phyloP scores from a whole-genome alignment of 2,888 invertebrate species.

The Micropterix aruncella region DNA sequence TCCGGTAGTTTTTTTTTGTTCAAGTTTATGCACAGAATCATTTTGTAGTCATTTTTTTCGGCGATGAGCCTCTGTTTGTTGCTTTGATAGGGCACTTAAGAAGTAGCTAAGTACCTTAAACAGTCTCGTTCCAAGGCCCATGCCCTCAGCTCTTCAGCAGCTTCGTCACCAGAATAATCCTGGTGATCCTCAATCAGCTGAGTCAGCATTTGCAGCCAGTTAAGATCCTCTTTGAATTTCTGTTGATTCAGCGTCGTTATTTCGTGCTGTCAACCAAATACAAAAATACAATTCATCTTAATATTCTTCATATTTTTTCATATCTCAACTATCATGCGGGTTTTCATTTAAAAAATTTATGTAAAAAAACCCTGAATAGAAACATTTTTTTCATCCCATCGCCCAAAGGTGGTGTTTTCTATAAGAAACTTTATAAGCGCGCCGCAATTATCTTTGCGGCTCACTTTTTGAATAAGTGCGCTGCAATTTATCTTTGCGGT shows the following conservation, averaged over 20 bases:
- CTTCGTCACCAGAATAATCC: constrained; percentile 57
- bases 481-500: too few species aligned
- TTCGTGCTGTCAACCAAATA: constrained; percentile 55
- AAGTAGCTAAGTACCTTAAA: constrained; percentile 43
- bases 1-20: too few species aligned
- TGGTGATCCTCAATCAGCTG: constrained; percentile 83
- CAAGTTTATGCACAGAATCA: neutral
- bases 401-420: too few species aligned
- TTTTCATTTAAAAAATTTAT: neutral
- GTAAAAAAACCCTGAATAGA: neutral
- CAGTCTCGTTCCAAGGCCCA: constrained; percentile 76
- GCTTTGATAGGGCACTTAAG: neutral
- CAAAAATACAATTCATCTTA: constrained; percentile 3
- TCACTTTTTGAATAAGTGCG: too few species aligned
- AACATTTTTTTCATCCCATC: too few species aligned
- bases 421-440: too few species aligned
- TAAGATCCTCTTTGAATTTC: constrained; percentile 75
- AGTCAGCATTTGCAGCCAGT: constrained; percentile 87
- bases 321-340: neutral
- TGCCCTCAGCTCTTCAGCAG: constrained; percentile 45
- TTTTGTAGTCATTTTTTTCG: constrained; percentile 2
- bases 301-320: neutral
- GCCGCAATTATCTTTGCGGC: too few species aligned
- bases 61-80: neutral
- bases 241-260: constrained; percentile 74